Evolutionary conservation across 2,797 vertebrate genomes (phyloP).

Genomic region (Smutsia gigantea): DNA sequence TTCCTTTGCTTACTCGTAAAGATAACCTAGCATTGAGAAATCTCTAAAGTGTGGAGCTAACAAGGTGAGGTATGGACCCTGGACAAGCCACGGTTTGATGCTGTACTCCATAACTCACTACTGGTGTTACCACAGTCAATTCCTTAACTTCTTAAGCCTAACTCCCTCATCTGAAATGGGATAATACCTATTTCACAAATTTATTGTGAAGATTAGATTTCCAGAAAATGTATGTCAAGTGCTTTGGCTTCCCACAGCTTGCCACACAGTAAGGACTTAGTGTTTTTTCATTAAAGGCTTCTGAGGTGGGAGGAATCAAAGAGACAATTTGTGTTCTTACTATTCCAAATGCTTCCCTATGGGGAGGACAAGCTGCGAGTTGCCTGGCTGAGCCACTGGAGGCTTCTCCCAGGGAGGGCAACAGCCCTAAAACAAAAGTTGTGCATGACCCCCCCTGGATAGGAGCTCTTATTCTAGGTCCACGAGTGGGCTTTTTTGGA

Average conservation of each 20-base stretch:
- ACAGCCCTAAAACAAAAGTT: not conserved
- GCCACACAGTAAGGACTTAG: not conserved
- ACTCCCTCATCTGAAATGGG: conserved; percentile 34
- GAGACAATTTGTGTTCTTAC: conserved; percentile 30
- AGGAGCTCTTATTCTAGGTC: not conserved
- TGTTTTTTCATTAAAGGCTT: conserved; percentile 38
- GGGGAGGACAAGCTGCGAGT: not conserved
- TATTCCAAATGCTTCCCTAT: not conserved
- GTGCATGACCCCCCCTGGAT: not conserved
- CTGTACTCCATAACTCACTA: not conserved
- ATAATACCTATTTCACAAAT: conserved; percentile 10
- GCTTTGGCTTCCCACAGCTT: conserved; percentile 34
- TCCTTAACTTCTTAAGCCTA: not conserved
- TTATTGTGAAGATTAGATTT: conserved; percentile 51
- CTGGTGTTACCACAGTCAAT: not conserved
- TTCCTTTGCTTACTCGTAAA: not conserved
- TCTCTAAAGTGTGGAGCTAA: not conserved
- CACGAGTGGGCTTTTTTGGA: not conserved
- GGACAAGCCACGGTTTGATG: not conserved
- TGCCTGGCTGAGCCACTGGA: not conserved
- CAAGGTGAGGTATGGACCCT: not conserved
- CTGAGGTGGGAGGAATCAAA: not conserved
- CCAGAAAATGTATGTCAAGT: conserved; percentile 36
- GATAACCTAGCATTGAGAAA: not conserved
- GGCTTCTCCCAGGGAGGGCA: not conserved